These are phyloP conservation scores for Cololabis saira DNA, from an alignment of 2,113 vertebrate species.

Conservation along the genomic window DNA sequence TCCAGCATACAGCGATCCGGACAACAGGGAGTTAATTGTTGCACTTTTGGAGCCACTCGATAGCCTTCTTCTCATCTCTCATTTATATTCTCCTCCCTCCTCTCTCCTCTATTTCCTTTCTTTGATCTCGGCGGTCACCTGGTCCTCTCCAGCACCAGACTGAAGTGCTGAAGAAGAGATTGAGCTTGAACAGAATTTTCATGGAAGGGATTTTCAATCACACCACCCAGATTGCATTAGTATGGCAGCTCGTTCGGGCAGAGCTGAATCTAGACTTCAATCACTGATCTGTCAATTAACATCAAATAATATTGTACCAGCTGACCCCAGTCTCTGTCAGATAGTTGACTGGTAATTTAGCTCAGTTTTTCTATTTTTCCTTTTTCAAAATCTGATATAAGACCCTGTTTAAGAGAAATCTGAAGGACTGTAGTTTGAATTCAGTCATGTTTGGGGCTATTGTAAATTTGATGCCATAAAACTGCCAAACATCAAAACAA, in stretches of 20 bases:
- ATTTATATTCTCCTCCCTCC: conserved; percentile 40
- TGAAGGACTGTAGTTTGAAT: not conserved
- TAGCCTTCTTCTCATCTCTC: conserved; percentile 26
- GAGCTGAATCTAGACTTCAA: conserved; percentile 50
- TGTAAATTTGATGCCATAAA: conserved; percentile 19
- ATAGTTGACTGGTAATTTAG: conserved; percentile 12
- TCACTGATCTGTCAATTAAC: conserved; percentile 63
- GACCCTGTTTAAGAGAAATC: not conserved
- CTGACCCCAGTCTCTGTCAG: conserved; percentile 31
- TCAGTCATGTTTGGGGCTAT: conserved; percentile 1
- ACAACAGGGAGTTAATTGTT: conserved; percentile 38
- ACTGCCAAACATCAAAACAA: not conserved
- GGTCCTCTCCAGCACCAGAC: conserved; percentile 29
- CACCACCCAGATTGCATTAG: conserved; percentile 42
- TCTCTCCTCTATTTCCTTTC: conserved; percentile 10
- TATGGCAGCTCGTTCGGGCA: conserved; percentile 28
- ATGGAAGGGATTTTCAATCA: conserved; percentile 72
- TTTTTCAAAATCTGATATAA: not conserved
- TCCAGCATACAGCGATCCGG: conserved; percentile 18
- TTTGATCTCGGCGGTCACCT: conserved; percentile 61
- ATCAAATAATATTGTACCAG: conserved; percentile 30
- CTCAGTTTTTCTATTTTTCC: conserved; percentile 1
- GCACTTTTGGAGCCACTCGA: not conserved
- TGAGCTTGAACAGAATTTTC: conserved; percentile 66
- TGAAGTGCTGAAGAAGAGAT: conserved; percentile 45